Percentiles rank a stretch among this genome's conserved stretches.
Conservation (phyloP, 1,140 invertebrate species). For the Batillaria attramentaria region DNA sequence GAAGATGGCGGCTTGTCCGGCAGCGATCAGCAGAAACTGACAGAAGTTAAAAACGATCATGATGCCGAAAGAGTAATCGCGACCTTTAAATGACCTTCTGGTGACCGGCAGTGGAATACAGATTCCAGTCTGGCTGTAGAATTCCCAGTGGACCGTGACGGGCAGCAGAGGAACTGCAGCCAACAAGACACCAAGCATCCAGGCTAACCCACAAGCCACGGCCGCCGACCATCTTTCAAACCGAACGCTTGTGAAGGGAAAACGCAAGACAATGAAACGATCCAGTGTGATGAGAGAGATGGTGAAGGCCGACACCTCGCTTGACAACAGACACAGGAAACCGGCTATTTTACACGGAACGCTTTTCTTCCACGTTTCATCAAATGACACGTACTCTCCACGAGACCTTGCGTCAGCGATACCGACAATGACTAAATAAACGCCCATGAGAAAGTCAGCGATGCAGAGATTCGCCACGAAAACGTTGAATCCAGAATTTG, state of each 20-base stretch:
- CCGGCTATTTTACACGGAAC: slow-evolving; percentile 50
- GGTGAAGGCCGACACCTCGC: slow-evolving; percentile 53
- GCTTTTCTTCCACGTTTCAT: slow-evolving; percentile 51
- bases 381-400: slow-evolving; percentile 45
- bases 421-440: slow-evolving; percentile 24
- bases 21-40: slow-evolving; percentile 35
- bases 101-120: slow-evolving; percentile 44
- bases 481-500: slow-evolving; percentile 33
- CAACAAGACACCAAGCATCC: slow-evolving; percentile 31
- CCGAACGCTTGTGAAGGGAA: slow-evolving; percentile 39
- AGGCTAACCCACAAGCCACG: slow-evolving; percentile 7
- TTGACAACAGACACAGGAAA: slow-evolving; percentile 52
- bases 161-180: slow-evolving; percentile 35
- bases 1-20: slow-evolving; percentile 44
- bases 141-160: background rate
- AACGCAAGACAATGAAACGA: slow-evolving; percentile 51
- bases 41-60: slow-evolving; percentile 42
- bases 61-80: slow-evolving; percentile 39
- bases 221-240: slow-evolving; percentile 20
- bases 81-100: slow-evolving; percentile 10
- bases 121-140: slow-evolving; percentile 45
- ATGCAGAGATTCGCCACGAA: slow-evolving; percentile 45
- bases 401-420: slow-evolving; percentile 23
- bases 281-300: slow-evolving; percentile 59
- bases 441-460: slow-evolving; percentile 26